Evolutionary conservation across 2,113 vertebrate genomes (phyloP).

Genomic region (Toxostoma redivivum): DNA sequence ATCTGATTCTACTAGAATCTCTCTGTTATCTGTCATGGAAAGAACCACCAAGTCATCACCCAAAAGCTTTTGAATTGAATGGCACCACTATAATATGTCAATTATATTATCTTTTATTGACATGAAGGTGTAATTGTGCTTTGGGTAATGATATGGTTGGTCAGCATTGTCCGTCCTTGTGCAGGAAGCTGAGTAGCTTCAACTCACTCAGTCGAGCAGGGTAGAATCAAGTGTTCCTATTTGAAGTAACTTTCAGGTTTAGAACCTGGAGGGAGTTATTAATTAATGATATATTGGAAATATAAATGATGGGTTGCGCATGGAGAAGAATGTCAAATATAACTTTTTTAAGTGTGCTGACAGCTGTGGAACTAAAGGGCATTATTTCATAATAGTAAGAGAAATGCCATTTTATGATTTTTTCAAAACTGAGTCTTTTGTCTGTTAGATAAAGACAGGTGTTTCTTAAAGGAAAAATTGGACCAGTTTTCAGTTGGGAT

Average conservation of each 20-base stretch:
- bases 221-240: background rate
- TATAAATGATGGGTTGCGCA: background rate
- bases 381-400: background rate
- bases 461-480: background rate
- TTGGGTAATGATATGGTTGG: rapidly evolving
- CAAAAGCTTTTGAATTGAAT: background rate
- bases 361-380: background rate
- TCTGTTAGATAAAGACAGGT: background rate
- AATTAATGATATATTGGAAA: background rate
- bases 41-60: background rate
- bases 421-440: background rate
- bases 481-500: conserved; percentile 3
- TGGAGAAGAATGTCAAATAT: background rate
- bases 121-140: background rate
- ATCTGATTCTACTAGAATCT: background rate
- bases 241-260: background rate
- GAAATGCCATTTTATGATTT: background rate
- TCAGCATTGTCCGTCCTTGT: background rate
- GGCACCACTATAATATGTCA: too few relatives aligned
- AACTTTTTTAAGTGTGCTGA: background rate
- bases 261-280: background rate
- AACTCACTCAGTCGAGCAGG: background rate
- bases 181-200: background rate
- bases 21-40: background rate
- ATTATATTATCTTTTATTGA: background rate